A percentile compares a stretch with the other conserved stretches of the same genome.
Evolutionary conservation across 2,113 vertebrate genomes (phyloP).

Genomic region (Protobothrops flavoviridis): DNA sequence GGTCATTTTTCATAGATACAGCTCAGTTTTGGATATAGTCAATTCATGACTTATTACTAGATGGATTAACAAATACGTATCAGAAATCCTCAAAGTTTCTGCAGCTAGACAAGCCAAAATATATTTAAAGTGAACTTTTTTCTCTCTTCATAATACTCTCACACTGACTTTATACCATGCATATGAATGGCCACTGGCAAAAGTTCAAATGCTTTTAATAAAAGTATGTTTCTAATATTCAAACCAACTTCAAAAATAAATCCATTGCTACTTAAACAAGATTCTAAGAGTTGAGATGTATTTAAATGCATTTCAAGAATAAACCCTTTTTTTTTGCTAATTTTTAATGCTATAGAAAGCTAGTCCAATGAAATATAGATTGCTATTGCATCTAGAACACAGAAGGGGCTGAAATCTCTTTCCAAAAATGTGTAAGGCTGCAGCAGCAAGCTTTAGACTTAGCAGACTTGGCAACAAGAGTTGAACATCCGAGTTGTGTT

Average conservation of each 20-base stretch:
- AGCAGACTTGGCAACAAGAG: neutral
- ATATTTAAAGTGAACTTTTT: neutral
- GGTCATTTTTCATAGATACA: constrained; percentile 44
- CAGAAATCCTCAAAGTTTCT: neutral
- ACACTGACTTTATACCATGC: neutral
- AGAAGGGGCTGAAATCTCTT: neutral
- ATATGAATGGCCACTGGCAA: constrained; percentile 50
- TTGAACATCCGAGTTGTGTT: neutral
- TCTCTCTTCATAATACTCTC: neutral
- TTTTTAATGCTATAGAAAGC: neutral
- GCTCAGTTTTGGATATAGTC: constrained; percentile 34
- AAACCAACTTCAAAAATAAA: constrained; percentile 56
- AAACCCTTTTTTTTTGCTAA: neutral
- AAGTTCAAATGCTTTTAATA: constrained; percentile 52
- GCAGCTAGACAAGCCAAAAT: constrained; percentile 30
- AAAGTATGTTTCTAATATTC: constrained; percentile 61
- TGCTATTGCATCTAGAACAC: neutral
- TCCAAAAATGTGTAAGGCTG: neutral
- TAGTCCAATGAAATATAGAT: neutral
- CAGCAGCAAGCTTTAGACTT: neutral
- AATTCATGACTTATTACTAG: neutral
- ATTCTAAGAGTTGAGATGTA: neutral
- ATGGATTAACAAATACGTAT: constrained; percentile 22
- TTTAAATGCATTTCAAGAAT: neutral
- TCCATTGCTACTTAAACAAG: constrained; percentile 8